Conservation (phyloP, 30 jellyfish, hydroid and myxozoan genomes). For the Aurelia sp. region DNA sequence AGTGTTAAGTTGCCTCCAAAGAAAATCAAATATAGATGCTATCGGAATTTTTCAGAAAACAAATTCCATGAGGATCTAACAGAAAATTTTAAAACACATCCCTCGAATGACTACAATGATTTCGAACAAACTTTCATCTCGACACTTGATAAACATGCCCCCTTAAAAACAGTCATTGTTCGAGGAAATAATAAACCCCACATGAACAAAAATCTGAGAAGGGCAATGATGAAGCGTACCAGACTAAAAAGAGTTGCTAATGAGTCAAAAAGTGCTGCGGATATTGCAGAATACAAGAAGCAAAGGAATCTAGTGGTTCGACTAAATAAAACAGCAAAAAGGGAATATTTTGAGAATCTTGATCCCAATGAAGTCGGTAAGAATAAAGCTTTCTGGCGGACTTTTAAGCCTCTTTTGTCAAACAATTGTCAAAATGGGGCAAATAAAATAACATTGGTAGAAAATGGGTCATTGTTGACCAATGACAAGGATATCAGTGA, state of each 20-base stretch:
- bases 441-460: not conserved
- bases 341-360: not conserved
- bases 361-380: not conserved
- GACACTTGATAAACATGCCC: not conserved
- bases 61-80: slow-evolving; percentile 30
- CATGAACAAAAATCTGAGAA: slow-evolving; percentile 5
- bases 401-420: no score
- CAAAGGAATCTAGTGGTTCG: not conserved
- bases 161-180: not conserved
- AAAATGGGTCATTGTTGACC: no score
- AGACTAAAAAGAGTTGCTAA: slow-evolving; percentile 1
- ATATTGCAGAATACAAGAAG: not conserved
- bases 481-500: no score
- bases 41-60: slow-evolving; percentile 18
- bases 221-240: slow-evolving; percentile 4
- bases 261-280: not conserved
- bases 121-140: not conserved
- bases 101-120: not conserved
- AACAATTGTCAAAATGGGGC: slow-evolving; percentile 7
- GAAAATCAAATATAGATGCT: not conserved
- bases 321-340: not conserved
- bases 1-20: no score
- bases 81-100: not conserved
- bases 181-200: slow-evolving; percentile 23
- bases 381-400: not conserved